These are phyloP conservation scores for Bradypodion ventrale DNA, from an alignment of 2,797 vertebrate genomes.

Conservation along the genomic window DNA sequence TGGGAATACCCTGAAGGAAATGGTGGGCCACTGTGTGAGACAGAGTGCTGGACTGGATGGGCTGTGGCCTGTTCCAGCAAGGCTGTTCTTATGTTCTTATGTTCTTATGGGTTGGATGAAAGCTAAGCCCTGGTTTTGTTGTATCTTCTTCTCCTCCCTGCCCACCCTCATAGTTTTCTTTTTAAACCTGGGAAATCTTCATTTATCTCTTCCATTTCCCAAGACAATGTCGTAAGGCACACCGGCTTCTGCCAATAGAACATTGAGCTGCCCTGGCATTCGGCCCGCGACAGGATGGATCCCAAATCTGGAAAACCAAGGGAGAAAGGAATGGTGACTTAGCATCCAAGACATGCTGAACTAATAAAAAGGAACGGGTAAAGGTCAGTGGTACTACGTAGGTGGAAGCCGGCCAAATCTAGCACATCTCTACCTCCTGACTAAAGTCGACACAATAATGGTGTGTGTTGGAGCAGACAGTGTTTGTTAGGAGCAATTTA, in stretches of 20 bases:
- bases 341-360: conserved; percentile 22
- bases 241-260: conserved; percentile 82
- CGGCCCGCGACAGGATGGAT: conserved; percentile 73
- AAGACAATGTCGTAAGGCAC: conserved; percentile 84
- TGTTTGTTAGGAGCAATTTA: not conserved
- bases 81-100: too few species aligned
- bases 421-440: not conserved
- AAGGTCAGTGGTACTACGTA: not conserved
- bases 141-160: not conserved
- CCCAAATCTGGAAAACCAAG: conserved; percentile 76
- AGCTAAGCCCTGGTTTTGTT: not conserved
- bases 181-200: conserved; percentile 83
- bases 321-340: not conserved
- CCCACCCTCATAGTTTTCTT: not conserved
- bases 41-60: too few species aligned
- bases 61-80: too few species aligned
- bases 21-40: too few species aligned
- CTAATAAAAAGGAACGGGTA: conserved; percentile 17
- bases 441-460: not conserved
- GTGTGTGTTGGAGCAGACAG: not conserved
- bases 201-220: conserved; percentile 89
- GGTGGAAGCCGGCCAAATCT: conserved; percentile 1
- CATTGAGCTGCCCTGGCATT: conserved; percentile 84
- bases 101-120: not conserved
- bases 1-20: too few species aligned